A percentile compares a stretch with the other conserved stretches of the same genome.
These are phyloP conservation scores for Polylopha cassiicola DNA, from an alignment of 2,888 invertebrate species.

Conservation along the genomic window DNA sequence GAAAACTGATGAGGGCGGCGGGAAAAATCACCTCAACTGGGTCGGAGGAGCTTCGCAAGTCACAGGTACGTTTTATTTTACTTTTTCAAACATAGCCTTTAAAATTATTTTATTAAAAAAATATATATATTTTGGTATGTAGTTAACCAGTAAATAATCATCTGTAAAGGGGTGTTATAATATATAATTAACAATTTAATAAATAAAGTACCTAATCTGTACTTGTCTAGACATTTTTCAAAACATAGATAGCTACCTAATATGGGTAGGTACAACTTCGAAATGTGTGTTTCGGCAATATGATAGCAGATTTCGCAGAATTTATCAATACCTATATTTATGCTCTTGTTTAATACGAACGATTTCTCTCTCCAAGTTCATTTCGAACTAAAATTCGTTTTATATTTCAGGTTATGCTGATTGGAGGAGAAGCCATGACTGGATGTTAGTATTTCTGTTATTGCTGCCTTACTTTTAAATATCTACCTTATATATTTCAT, in stretches of 20 bases:
- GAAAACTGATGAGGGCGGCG: constrained; percentile 80
- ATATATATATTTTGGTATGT: no score
- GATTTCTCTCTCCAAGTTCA: constrained; percentile 1
- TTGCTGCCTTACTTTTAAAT: constrained; percentile 38
- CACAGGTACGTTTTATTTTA: constrained; percentile 48
- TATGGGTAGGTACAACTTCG: no score
- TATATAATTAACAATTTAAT: no score
- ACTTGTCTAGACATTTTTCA: no score
- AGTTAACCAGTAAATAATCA: no score
- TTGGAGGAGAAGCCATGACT: constrained; percentile 53
- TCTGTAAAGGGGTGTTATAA: no score
- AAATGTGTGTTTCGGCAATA: no score
- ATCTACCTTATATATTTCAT: constrained; percentile 14
- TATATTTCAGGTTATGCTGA: constrained; percentile 53
- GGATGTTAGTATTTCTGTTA: constrained; percentile 40
- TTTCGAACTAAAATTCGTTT: constrained; percentile 18
- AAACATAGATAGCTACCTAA: no score
- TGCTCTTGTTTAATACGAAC: no score
- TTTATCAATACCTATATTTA: no score
- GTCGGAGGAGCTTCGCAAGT: constrained; percentile 69
- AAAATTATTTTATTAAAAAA: no score
- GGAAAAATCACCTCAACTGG: constrained; percentile 75
- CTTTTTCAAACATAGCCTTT: background rate
- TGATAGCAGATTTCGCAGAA: background rate
- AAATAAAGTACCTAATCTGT: no score